phyloP scores from a whole-genome alignment of 2,797 vertebrate genomes.

The Peromyscus nudipes region DNA sequence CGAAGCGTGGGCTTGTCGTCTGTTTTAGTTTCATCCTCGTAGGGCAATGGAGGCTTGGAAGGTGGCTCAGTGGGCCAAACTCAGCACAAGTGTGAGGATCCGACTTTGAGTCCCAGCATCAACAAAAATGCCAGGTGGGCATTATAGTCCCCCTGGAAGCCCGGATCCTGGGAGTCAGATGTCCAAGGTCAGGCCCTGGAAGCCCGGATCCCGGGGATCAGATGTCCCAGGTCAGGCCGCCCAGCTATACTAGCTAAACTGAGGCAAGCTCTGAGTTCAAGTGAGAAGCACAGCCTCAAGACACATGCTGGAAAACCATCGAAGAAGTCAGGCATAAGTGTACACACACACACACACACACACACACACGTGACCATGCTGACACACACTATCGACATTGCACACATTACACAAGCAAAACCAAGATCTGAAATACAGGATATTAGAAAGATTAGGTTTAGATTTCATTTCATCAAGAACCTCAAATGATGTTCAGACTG shows the following conservation, averaged over 20 bases:
- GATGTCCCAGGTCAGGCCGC: background rate
- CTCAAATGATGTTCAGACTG: background rate
- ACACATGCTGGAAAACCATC: background rate
- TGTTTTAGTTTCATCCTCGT: conserved; percentile 23
- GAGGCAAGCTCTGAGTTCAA: background rate
- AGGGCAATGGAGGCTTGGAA: background rate
- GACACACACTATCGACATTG: background rate
- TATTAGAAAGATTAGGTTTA: conserved; percentile 12
- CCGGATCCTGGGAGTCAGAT: no score
- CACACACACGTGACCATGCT: background rate
- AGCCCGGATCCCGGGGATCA: background rate
- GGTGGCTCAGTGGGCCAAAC: background rate
- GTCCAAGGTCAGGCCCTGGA: no score
- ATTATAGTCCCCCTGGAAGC: background rate
- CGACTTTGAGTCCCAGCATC: background rate
- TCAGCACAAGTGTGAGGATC: background rate
- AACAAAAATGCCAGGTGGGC: background rate
- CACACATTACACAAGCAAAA: background rate
- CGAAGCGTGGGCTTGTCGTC: background rate
- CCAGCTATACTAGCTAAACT: background rate
- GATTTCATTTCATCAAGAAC: conserved; percentile 19
- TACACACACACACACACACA: no score
- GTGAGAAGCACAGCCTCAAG: background rate
- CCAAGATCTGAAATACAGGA: background rate
- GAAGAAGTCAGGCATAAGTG: background rate